Evolutionary conservation across 1,140 invertebrate species (phyloP), one percentile per base, ranked within the genome.

Genomic region (Battus philenor): DNA sequence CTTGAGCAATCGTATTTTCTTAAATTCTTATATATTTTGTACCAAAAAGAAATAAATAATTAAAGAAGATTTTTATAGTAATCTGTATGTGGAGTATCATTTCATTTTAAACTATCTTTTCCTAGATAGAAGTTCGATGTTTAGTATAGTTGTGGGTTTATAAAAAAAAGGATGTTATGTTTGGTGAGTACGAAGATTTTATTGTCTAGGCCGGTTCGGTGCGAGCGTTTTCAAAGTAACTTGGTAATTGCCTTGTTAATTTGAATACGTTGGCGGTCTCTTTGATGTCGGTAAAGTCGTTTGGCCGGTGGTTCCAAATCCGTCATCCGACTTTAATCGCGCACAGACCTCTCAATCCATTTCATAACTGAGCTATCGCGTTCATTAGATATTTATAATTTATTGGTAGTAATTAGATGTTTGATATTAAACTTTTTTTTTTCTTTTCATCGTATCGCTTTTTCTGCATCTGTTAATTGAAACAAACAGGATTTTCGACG

Each of bases 191-290:
- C 44, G 50, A 62, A 55, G 44, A 50, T 72, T 74, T 70, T 72
- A 74, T 72, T 68, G 67, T 67, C 58, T 54, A 39, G 36, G 59
- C 49, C 56, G 54, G 54, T 64, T 59, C 34, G 38, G 54, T 51
- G 59, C 33, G 50, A 66, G 55, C 63, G 62, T 68, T 74, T 71
- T 67, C 71, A 51, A 69, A 70, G 69, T 69, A 71, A 76, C 59
- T 50, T 54, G 57, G 71, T 79, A 74, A 83, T 80, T 80, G 68
- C 62, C 70, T 78, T 78, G 76, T 82, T 80, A 78, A 78, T 81
- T 74, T 72, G 64, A 78, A 65, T 67, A 65, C 61, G 49, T 54
- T 58, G 63, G 59, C 72, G 71, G 68, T 54, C 39, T 53, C 68
- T 82, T 78, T 80, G 74, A 82, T 70, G 50, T 63, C 55, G 48